These are phyloP conservation scores for Thymelicus sylvestris DNA, from an alignment of 2,888 invertebrate species.

Conservation along the genomic window DNA sequence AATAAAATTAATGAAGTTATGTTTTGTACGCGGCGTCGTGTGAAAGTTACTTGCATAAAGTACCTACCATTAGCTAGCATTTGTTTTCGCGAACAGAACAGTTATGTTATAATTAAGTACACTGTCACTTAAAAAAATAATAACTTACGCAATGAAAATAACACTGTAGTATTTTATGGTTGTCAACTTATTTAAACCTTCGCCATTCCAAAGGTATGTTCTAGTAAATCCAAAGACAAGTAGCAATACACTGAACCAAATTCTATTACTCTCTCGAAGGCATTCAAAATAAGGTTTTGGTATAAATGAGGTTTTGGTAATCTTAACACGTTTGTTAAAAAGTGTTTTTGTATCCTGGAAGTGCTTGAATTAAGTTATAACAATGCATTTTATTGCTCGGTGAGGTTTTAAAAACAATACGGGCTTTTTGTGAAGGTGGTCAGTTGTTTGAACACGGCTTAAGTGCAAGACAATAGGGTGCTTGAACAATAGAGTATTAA, in stretches of 20 bases:
- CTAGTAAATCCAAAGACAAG: background rate
- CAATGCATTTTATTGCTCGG: constrained; percentile 9
- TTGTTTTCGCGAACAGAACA: too few species aligned
- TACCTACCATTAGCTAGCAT: too few species aligned
- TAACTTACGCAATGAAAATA: too few species aligned
- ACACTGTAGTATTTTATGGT: too few species aligned
- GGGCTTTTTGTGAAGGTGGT: constrained; percentile 7
- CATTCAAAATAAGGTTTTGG: background rate
- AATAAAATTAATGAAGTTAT: too few species aligned
- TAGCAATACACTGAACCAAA: background rate
- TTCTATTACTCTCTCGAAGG: background rate
- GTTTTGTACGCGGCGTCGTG: too few species aligned
- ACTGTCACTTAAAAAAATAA: too few species aligned
- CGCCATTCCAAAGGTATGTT: too few species aligned
- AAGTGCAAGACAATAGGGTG: constrained; percentile 15
- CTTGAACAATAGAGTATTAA: constrained; percentile 28
- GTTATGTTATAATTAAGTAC: too few species aligned
- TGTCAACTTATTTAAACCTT: too few species aligned
- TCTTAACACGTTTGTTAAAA: background rate
- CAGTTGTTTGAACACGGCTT: constrained; percentile 21
- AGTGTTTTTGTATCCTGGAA: background rate
- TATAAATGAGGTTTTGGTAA: background rate
- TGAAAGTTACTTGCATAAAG: too few species aligned
- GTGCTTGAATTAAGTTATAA: constrained; percentile 3
- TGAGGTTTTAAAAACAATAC: constrained; percentile 20